phyloP scores from a whole-genome alignment of 2,797 vertebrate genomes.

The Lophotriccus pileatus region DNA sequence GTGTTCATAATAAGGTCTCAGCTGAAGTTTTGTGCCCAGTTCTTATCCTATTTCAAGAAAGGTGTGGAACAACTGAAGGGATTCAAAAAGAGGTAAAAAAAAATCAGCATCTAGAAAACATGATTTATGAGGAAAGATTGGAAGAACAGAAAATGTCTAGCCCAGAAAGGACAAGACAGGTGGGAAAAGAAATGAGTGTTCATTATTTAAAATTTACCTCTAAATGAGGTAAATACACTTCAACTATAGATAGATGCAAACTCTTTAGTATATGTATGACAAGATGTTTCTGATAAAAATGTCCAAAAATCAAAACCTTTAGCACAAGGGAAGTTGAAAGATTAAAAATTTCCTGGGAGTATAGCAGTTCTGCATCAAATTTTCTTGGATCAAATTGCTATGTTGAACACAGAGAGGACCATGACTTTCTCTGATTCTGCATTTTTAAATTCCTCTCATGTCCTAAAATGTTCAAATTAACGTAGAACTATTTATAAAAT shows the following conservation, averaged over 20 bases:
- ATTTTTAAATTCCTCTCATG: not conserved
- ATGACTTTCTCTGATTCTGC: not conserved
- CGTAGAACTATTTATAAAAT: not conserved
- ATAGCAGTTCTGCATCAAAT: not conserved
- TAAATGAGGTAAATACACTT: not conserved
- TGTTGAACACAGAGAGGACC: not conserved
- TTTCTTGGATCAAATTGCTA: not conserved
- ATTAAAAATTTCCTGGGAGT: not conserved
- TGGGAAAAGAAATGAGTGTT: not conserved
- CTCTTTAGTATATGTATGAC: rapidly evolving
- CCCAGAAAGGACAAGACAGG: not conserved
- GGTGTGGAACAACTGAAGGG: not conserved
- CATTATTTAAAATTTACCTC: not conserved
- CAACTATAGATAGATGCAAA: not conserved
- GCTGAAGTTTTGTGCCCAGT: not conserved
- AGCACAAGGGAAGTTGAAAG: not conserved
- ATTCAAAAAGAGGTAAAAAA: not conserved
- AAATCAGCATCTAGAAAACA: not conserved
- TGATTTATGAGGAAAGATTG: not conserved
- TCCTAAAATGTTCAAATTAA: not conserved
- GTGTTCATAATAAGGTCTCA: not conserved
- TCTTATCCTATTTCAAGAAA: not conserved
- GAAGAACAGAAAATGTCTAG: not conserved
- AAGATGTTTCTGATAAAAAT: not conserved
- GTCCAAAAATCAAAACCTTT: not conserved